These are phyloP conservation scores for Gymnothorax reevesii DNA, from an alignment of 2,797 vertebrate species.

Conservation along the genomic window DNA sequence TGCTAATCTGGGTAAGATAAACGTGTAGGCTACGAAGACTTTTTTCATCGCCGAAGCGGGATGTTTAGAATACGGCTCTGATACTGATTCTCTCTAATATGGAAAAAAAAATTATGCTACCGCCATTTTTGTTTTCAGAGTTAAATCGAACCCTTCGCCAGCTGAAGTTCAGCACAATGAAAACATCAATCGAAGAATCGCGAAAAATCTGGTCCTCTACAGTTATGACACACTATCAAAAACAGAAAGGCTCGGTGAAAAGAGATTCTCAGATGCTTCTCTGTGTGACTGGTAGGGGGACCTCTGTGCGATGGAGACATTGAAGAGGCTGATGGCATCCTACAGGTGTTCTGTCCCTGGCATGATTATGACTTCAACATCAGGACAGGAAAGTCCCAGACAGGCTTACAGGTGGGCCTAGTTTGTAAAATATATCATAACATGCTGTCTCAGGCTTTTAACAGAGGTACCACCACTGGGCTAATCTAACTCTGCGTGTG, in stretches of 20 bases:
- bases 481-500: too few relatives aligned
- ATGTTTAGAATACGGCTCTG: background rate
- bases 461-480: background rate
- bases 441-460: background rate
- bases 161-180: background rate
- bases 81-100: background rate
- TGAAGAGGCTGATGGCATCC: constrained; percentile 69
- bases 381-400: constrained; percentile 67
- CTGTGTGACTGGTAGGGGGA: constrained; percentile 60
- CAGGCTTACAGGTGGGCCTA: constrained; percentile 66
- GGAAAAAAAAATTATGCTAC: background rate
- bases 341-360: constrained; percentile 77
- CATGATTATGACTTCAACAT: constrained; percentile 76
- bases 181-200: background rate
- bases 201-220: too few relatives aligned
- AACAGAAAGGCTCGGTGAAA: constrained; percentile 27
- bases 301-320: constrained; percentile 77
- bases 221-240: background rate
- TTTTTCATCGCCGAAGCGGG: background rate
- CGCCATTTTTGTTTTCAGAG: background rate
- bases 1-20: background rate
- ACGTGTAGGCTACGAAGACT: too few relatives aligned
- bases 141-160: background rate
- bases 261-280: background rate
- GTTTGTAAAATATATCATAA: background rate